Percentiles rank a stretch among this genome's conserved stretches.
These are phyloP conservation scores for Caenorhabditis remanei DNA, from an alignment of 1,140 invertebrate species.

Conservation along the genomic window DNA sequence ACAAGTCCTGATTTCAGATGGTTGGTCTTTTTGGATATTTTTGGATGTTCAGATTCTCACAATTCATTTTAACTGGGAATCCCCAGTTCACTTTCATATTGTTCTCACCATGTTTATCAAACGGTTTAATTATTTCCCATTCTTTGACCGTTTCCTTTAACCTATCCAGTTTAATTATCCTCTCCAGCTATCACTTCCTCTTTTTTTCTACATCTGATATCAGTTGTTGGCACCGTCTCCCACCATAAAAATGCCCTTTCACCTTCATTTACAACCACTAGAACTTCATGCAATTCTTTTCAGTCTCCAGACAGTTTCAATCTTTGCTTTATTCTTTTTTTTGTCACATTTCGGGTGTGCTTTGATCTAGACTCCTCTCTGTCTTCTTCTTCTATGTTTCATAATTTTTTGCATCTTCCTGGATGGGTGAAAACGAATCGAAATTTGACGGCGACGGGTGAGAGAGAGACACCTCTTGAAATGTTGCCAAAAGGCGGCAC, in stretches of 20 bases:
- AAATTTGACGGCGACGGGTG: not conserved
- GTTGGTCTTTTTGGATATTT: too few relatives aligned
- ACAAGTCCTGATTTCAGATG: too few relatives aligned
- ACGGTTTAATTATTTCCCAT: not conserved
- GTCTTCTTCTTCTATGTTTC: not conserved
- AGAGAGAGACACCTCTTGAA: conserved; percentile 31
- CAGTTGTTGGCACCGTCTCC: not conserved
- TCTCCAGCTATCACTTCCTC: not conserved
- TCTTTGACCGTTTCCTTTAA: conserved; percentile 9
- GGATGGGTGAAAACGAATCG: conserved; percentile 8
- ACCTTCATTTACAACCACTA: conserved; percentile 16
- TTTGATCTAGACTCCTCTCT: too few relatives aligned
- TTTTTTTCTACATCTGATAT: not conserved
- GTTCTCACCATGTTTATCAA: not conserved
- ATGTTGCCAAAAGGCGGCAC: conserved; percentile 48
- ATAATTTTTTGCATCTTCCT: conserved; percentile 18
- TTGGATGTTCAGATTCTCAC: too few relatives aligned
- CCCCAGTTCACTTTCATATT: too few relatives aligned
- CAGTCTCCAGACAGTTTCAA: not conserved
- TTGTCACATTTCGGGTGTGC: not conserved
- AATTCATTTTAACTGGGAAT: too few relatives aligned
- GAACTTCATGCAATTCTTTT: not conserved
- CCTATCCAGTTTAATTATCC: not conserved
- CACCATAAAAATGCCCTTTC: not conserved
- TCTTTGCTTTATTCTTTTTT: conserved; percentile 1